A percentile compares a stretch with the other conserved stretches of the same genome.
These are phyloP conservation scores for Ammodytes marinus DNA, from an alignment of 2,113 vertebrate species.

Conservation along the genomic window DNA sequence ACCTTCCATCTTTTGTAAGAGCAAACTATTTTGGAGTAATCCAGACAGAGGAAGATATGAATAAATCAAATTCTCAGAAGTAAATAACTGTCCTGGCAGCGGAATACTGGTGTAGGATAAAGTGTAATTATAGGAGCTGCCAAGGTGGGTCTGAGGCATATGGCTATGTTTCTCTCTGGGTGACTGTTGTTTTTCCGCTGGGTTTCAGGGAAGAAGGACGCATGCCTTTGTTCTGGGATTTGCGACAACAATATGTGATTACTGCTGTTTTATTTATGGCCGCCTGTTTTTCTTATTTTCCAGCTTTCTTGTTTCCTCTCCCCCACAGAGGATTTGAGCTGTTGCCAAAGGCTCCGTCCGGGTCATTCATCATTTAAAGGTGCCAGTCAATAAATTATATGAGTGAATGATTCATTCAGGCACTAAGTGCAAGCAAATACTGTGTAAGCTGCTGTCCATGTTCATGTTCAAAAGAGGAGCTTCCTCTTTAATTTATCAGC, in stretches of 20 bases:
- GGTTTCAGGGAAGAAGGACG: slow-evolving; percentile 55
- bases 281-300: slow-evolving; percentile 53
- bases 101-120: slow-evolving; percentile 52
- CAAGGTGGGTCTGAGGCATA: slow-evolving; percentile 65
- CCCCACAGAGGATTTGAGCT: slow-evolving; percentile 44
- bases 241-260: slow-evolving; percentile 69
- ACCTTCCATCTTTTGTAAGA: background rate
- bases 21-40: background rate
- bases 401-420: slow-evolving; percentile 80
- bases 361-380: slow-evolving; percentile 77
- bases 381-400: slow-evolving; percentile 82
- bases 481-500: slow-evolving; percentile 72
- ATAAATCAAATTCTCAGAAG: slow-evolving; percentile 39
- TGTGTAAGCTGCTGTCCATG: slow-evolving; percentile 57
- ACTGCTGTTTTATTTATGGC: slow-evolving; percentile 73
- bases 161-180: slow-evolving; percentile 41
- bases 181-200: slow-evolving; percentile 46
- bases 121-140: slow-evolving; percentile 61
- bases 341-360: slow-evolving; percentile 64
- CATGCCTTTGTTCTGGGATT: slow-evolving; percentile 62
- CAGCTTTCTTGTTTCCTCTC: slow-evolving; percentile 48
- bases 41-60: slow-evolving; percentile 21
- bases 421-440: slow-evolving; percentile 74
- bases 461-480: slow-evolving; percentile 51
- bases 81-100: slow-evolving; percentile 42